Evolutionary conservation across 1,140 invertebrate species (phyloP).

Genomic region (Drosophila santomea): DNA sequence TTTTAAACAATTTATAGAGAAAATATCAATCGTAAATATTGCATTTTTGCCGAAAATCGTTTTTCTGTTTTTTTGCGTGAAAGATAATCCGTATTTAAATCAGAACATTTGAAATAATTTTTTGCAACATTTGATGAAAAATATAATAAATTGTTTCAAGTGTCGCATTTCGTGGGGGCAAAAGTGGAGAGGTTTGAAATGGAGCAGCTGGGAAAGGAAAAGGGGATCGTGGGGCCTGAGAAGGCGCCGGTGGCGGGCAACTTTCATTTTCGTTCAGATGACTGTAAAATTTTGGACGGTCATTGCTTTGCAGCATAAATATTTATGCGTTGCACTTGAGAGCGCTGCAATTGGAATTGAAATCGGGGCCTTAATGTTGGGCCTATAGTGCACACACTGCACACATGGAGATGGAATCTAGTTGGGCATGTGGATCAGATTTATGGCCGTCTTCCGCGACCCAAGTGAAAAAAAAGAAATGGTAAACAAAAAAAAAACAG

Average conservation of each 20-base stretch:
- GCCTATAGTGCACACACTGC: too few relatives aligned
- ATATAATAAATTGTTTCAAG: background rate
- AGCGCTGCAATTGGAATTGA: conserved; percentile 50
- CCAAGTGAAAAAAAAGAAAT: conserved; percentile 7
- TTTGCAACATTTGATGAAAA: too few relatives aligned
- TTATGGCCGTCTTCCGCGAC: conserved; percentile 73
- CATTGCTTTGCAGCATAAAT: conserved; percentile 70
- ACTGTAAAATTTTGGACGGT: conserved; percentile 64
- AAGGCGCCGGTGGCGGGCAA: conserved; percentile 31
- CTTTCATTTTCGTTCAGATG: conserved; percentile 61
- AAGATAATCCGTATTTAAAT: too few relatives aligned
- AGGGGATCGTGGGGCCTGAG: conserved; percentile 2
- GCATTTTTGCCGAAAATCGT: too few relatives aligned
- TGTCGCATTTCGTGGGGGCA: background rate
- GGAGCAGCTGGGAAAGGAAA: background rate
- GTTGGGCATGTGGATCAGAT: conserved; percentile 31
- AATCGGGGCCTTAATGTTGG: conserved; percentile 15
- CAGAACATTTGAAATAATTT: too few relatives aligned
- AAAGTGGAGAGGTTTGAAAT: conserved; percentile 1
- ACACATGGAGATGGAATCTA: conserved; percentile 7
- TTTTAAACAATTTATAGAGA: too few relatives aligned
- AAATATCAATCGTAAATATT: too few relatives aligned
- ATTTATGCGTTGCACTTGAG: conserved; percentile 82
- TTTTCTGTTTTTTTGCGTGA: too few relatives aligned
- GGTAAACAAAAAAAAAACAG: background rate